Evolutionary conservation across 2,113 vertebrate species (phyloP).

Genomic region (Oplegnathus fasciatus): DNA sequence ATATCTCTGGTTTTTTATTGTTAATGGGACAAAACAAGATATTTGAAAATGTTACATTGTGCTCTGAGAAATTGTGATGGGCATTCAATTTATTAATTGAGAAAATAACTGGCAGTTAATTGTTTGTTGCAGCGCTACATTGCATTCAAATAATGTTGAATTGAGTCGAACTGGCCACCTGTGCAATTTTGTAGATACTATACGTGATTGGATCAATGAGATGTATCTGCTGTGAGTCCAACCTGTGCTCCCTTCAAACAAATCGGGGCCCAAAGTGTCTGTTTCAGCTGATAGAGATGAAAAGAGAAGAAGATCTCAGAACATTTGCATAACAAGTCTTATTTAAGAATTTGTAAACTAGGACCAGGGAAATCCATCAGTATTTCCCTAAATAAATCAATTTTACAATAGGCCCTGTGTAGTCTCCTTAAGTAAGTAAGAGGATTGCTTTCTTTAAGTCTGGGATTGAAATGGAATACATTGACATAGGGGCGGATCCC

Average conservation of each 20-base stretch:
- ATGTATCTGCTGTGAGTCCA: slow-evolving; percentile 18
- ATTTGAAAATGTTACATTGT: not conserved
- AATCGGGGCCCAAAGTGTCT: not conserved
- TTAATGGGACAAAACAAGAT: not conserved
- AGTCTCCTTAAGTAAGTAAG: slow-evolving; percentile 79
- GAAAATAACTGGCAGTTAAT: not conserved
- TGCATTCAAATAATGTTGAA: not conserved
- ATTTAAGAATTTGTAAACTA: slow-evolving; percentile 75
- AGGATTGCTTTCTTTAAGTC: slow-evolving; percentile 83
- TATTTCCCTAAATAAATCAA: slow-evolving; percentile 80
- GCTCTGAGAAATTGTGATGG: not conserved
- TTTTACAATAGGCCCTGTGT: slow-evolving; percentile 62
- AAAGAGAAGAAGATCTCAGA: slow-evolving; percentile 21
- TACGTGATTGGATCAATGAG: slow-evolving; percentile 35
- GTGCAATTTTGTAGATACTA: slow-evolving; percentile 1
- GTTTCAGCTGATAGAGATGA: slow-evolving; percentile 39
- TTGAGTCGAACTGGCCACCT: not conserved
- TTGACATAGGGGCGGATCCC: slow-evolving; percentile 76
- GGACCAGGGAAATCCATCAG: slow-evolving; percentile 60
- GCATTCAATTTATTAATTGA: not conserved
- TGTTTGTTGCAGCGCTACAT: not conserved
- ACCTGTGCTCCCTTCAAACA: slow-evolving; percentile 28
- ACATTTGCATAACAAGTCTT: slow-evolving; percentile 68
- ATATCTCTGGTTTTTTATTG: not conserved
- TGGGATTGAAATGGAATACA: slow-evolving; percentile 83